Evolutionary conservation across 2,113 vertebrate species (phyloP).

Genomic region (Microcebus ravelobensis): DNA sequence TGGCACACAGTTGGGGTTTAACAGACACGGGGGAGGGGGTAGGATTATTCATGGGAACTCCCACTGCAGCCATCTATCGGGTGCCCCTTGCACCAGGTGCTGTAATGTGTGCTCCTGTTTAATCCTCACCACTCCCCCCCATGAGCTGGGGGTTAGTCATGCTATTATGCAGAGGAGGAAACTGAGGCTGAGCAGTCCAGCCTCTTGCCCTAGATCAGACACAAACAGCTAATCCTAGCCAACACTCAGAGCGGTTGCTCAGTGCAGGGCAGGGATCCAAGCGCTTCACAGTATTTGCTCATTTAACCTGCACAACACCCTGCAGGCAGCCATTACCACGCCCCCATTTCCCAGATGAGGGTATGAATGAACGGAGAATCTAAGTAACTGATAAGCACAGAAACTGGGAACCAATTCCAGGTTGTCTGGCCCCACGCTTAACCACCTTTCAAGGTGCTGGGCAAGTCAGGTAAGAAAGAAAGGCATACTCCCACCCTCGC

Average conservation of each 20-base stretch:
- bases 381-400: not conserved
- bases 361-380: not conserved
- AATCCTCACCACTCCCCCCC: not conserved
- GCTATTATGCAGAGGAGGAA: not conserved
- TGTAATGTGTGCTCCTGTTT: not conserved
- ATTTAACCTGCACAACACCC: not conserved
- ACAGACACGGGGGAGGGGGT: not conserved
- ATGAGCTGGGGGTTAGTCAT: not conserved
- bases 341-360: not conserved
- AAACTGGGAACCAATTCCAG: not conserved
- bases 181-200: not conserved
- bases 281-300: not conserved
- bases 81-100: not conserved
- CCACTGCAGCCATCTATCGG: no score
- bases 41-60: not conserved
- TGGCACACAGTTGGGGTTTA: not conserved
- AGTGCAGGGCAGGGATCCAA: not conserved
- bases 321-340: not conserved
- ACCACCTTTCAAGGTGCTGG: not conserved
- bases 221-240: not conserved
- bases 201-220: not conserved
- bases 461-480: not conserved
- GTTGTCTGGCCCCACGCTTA: not conserved
- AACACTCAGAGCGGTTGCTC: not conserved
- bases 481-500: fast-evolving